Conservation (phyloP, 2,888 invertebrate species). For the Molanna angustata region DNA sequence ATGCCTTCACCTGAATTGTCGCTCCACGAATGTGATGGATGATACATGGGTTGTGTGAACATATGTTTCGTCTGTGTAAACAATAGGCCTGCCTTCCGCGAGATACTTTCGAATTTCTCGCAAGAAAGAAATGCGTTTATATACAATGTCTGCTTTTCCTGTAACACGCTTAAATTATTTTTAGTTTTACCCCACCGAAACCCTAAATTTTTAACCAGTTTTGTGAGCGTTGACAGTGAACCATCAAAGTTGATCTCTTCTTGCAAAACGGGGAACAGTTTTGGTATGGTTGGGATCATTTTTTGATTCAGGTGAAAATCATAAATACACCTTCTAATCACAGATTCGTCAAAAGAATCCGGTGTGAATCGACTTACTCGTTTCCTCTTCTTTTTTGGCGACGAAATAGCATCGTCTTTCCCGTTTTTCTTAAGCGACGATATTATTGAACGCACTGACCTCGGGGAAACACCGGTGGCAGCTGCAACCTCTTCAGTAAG, state of each 20-base stretch:
- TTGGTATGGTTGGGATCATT: constrained; percentile 22
- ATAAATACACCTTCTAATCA: constrained; percentile 17
- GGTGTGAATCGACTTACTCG: background rate
- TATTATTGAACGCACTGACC: too few species aligned
- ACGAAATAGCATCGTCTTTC: background rate
- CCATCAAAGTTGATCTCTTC: background rate
- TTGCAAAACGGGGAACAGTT: background rate
- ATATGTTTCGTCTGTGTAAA: constrained; percentile 23
- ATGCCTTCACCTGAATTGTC: constrained; percentile 21
- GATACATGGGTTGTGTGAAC: constrained; percentile 24
- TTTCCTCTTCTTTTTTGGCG: constrained; percentile 2
- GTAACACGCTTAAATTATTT: constrained; percentile 21
- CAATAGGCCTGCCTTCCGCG: constrained; percentile 18
- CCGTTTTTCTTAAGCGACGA: background rate
- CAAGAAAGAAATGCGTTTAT: constrained; percentile 23
- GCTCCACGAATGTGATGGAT: constrained; percentile 19
- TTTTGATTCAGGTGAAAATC: constrained; percentile 23
- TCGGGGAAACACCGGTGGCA: too few species aligned
- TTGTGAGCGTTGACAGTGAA: background rate
- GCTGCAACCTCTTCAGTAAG: too few species aligned
- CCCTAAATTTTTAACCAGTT: background rate
- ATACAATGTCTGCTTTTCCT: constrained; percentile 22
- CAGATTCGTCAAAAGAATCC: background rate
- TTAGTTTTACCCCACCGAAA: constrained; percentile 1
- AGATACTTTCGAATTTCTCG: constrained; percentile 23